Conservation (phyloP, 2,113 vertebrate species). For the Trochalopteron elliotii region DNA sequence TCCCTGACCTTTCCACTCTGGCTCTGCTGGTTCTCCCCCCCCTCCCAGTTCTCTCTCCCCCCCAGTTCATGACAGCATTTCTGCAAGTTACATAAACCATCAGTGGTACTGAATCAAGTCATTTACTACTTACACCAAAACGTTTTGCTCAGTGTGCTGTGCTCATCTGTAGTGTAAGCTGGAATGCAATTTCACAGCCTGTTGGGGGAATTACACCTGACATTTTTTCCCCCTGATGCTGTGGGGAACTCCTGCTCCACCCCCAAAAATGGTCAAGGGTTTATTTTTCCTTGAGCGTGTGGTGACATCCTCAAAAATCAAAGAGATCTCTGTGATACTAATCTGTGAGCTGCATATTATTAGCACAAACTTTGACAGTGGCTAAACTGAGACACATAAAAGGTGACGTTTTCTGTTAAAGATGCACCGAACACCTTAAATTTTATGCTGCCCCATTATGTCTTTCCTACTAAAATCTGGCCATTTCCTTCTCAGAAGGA, state of each 20-base stretch:
- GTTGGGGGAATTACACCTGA: slow-evolving; percentile 78
- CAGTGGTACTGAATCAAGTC: slow-evolving; percentile 67
- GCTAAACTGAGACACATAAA: not conserved
- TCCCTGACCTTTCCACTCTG: slow-evolving; percentile 28
- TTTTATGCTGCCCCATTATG: not conserved
- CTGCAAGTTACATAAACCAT: slow-evolving; percentile 45
- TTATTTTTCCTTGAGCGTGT: not conserved
- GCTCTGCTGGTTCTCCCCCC: not conserved
- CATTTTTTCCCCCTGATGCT: slow-evolving; percentile 43
- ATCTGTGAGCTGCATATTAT: slow-evolving; percentile 26
- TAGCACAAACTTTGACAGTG: not conserved
- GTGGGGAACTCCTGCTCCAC: slow-evolving; percentile 9
- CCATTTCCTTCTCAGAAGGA: not conserved
- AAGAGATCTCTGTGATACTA: slow-evolving; percentile 11
- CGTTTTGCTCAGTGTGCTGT: slow-evolving; percentile 56
- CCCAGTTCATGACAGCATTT: not conserved
- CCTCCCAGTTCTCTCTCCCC: not conserved
- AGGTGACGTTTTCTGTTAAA: not conserved
- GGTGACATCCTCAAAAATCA: slow-evolving; percentile 61
- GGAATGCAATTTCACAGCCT: slow-evolving; percentile 93
- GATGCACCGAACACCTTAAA: not conserved
- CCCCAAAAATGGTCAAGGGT: not conserved
- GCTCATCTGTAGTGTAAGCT: slow-evolving; percentile 81
- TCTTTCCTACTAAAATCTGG: not conserved
- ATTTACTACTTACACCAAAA: slow-evolving; percentile 77